Conservation (phyloP, 2,888 invertebrate species). For the Zele albiditarsus region DNA sequence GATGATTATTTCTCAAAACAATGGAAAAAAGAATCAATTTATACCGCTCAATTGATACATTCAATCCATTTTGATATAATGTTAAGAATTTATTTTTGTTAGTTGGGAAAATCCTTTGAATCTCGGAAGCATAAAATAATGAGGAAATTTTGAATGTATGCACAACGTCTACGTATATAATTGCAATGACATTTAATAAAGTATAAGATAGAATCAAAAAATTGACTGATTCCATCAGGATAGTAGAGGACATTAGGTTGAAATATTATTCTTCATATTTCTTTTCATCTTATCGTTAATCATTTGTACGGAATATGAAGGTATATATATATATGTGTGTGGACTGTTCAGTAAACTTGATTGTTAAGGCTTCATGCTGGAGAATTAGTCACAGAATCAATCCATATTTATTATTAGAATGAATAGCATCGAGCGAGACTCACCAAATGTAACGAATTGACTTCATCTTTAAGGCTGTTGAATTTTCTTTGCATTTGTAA, state of each 20-base stretch:
- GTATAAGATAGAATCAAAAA: neutral
- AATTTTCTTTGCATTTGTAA: conserved; percentile 86
- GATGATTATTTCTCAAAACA: too few species aligned
- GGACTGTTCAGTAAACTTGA: neutral
- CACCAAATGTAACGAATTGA: conserved; percentile 78
- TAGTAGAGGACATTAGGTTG: neutral
- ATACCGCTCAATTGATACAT: too few species aligned
- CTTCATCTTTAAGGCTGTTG: conserved; percentile 83
- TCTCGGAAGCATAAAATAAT: too few species aligned
- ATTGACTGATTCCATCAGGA: neutral
- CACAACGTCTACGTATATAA: conserved; percentile 1
- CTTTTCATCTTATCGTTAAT: neutral
- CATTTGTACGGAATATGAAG: too few species aligned
- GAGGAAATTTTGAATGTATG: too few species aligned
- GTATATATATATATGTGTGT: too few species aligned
- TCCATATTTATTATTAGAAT: neutral
- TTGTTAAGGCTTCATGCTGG: neutral
- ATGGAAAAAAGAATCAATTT: too few species aligned
- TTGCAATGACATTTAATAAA: conserved; percentile 11
- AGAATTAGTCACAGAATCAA: neutral
- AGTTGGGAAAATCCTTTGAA: too few species aligned
- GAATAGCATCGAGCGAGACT: conserved; percentile 49
- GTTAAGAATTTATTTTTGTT: too few species aligned
- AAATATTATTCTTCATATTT: neutral
- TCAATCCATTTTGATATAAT: too few species aligned